Percentiles rank a stretch among this genome's conserved stretches.
phyloP scores from a whole-genome alignment of 1,140 invertebrate genomes.

The Ceratitis capitata region DNA sequence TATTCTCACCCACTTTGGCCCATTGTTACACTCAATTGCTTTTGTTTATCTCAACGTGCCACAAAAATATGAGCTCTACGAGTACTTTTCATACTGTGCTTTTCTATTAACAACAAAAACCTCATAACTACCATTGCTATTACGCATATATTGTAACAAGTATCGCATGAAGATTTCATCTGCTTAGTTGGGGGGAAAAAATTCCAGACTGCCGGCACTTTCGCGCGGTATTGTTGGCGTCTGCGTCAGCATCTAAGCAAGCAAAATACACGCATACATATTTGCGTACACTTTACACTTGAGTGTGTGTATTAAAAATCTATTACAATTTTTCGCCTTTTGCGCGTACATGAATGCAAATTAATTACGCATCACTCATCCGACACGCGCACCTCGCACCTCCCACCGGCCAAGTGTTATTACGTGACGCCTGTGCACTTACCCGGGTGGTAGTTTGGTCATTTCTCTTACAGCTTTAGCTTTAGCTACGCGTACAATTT shows the following conservation, averaged over 20 bases:
- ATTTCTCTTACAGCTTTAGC: neutral
- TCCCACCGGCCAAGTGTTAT: neutral
- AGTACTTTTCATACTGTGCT: neutral
- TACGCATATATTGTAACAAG: neutral
- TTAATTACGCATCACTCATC: slow-evolving; percentile 32
- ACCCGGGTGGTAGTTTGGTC: neutral
- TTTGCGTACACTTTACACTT: neutral
- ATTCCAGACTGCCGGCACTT: neutral
- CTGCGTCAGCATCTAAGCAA: neutral
- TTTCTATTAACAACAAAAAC: neutral
- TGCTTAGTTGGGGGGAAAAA: neutral
- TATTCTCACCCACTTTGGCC: neutral
- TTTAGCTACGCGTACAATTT: neutral
- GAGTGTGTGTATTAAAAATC: neutral
- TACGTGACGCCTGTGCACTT: neutral
- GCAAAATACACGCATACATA: neutral
- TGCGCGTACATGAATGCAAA: neutral
- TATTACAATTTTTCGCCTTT: neutral
- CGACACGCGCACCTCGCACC: neutral
- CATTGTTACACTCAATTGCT: slow-evolving; percentile 6
- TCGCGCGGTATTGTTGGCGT: neutral
- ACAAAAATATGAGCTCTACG: neutral
- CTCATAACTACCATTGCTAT: neutral
- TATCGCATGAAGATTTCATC: neutral
- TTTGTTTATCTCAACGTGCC: neutral